phyloP scores from a whole-genome alignment of 1,140 invertebrate species.

The Trichonephila clavata region DNA sequence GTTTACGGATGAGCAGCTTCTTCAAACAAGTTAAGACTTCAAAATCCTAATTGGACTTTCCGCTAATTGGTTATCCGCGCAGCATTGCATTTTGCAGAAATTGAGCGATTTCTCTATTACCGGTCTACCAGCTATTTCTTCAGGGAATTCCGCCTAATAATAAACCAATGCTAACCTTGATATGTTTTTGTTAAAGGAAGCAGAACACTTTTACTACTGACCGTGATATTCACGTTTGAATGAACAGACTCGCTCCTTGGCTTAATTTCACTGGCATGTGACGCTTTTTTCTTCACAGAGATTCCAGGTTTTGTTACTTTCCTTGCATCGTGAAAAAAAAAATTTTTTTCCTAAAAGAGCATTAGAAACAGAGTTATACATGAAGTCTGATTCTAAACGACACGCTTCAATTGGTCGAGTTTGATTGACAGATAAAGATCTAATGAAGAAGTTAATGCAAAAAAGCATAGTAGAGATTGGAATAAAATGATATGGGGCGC shows the following conservation, averaged over 20 bases:
- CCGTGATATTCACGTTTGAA: conserved; percentile 73
- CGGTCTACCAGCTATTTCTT: conserved; percentile 51
- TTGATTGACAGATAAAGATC: no score
- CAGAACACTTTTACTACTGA: conserved; percentile 68
- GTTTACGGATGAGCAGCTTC: conserved; percentile 24
- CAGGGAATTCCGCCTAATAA: conserved; percentile 46
- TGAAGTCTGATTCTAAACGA: no score
- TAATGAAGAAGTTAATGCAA: no score
- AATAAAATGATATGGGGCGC: no score
- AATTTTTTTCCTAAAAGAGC: neutral
- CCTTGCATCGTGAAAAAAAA: neutral
- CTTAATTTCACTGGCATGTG: neutral
- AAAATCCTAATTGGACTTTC: conserved; percentile 20
- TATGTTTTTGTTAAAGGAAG: conserved; percentile 71
- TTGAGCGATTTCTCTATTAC: conserved; percentile 5
- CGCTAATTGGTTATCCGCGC: neutral
- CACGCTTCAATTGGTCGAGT: no score
- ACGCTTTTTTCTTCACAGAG: neutral
- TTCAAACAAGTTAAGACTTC: neutral
- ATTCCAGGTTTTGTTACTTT: neutral
- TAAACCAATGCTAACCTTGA: conserved; percentile 62
- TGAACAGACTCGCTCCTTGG: conserved; percentile 47
- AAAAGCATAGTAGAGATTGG: no score
- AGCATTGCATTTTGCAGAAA: conserved; percentile 12
- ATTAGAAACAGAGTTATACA: no score